phyloP scores from a whole-genome alignment of 1,140 invertebrate genomes.

The Drosophila suzukii region DNA sequence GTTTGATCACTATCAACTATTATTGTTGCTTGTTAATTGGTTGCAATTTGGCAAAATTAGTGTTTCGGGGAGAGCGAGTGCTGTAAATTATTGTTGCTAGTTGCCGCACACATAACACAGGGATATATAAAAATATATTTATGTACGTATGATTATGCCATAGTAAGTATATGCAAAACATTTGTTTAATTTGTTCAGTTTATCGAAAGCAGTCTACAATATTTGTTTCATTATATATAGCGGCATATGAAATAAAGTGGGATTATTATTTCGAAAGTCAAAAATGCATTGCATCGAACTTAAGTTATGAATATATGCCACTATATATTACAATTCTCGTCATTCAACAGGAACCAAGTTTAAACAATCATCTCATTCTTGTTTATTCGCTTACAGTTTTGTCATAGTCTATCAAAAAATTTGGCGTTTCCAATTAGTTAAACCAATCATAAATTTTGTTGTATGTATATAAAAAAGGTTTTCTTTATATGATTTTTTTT shows the following conservation, averaged over 20 bases:
- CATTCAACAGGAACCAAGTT: constrained; percentile 72
- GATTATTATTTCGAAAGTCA: constrained; percentile 2
- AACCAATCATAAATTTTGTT: constrained; percentile 41
- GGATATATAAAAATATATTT: constrained; percentile 53
- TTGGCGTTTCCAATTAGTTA: constrained; percentile 63
- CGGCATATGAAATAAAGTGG: constrained; percentile 22
- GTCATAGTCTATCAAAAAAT: constrained; percentile 68
- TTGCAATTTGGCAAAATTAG: constrained; percentile 36
- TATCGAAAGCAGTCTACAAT: constrained; percentile 67
- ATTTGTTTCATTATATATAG: constrained; percentile 33
- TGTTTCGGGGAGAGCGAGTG: constrained; percentile 13
- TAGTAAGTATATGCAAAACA: constrained; percentile 42
- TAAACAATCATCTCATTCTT: constrained; percentile 43
- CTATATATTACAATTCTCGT: constrained; percentile 56
- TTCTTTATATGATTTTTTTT: constrained; percentile 16
- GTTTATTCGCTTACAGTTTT: constrained; percentile 6
- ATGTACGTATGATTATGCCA: constrained; percentile 36
- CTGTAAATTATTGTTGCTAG: constrained; percentile 46
- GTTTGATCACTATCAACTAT: constrained; percentile 42
- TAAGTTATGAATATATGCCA: constrained; percentile 10
- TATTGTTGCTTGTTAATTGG: constrained; percentile 49
- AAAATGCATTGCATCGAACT: background rate
- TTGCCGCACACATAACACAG: constrained; percentile 44
- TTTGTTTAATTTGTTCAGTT: constrained; percentile 30
- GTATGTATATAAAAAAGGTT: constrained; percentile 30